These are phyloP conservation scores for Forbesichthys papilliferus DNA, from an alignment of 2,113 vertebrate species.

Conservation along the genomic window DNA sequence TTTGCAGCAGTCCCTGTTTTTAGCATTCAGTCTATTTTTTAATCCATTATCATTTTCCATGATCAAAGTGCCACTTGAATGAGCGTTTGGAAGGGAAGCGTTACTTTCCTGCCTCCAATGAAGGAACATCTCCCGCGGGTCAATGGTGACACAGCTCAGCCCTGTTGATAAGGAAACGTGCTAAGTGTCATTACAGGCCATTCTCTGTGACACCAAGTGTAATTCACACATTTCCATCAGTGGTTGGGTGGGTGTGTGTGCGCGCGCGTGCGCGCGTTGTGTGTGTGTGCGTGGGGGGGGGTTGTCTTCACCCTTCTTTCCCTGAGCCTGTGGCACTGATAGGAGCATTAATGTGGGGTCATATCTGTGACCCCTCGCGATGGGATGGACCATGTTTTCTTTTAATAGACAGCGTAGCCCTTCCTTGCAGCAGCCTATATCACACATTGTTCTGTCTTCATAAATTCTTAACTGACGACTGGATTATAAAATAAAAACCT, in stretches of 20 bases:
- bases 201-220: conserved; percentile 13
- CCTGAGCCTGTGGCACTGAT: conserved; percentile 35
- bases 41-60: too few species aligned
- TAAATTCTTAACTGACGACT: too few species aligned
- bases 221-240: conserved; percentile 18
- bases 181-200: conserved; percentile 52
- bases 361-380: conserved; percentile 49
- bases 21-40: too few species aligned
- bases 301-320: conserved; percentile 4
- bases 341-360: conserved; percentile 57
- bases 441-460: not conserved
- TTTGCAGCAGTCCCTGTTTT: too few species aligned
- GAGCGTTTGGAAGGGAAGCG: not conserved
- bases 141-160: conserved; percentile 57
- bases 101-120: conserved; percentile 9
- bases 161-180: conserved; percentile 59
- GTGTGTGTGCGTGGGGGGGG: conserved; percentile 5
- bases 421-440: conserved; percentile 14
- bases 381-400: conserved; percentile 44
- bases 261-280: not conserved
- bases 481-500: too few species aligned
- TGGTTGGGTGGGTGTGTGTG: conserved; percentile 1
- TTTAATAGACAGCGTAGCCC: conserved; percentile 44
- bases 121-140: conserved; percentile 10
- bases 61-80: too few species aligned